Conservation (phyloP, 2,113 vertebrate species). For the Colinus virginianus region DNA sequence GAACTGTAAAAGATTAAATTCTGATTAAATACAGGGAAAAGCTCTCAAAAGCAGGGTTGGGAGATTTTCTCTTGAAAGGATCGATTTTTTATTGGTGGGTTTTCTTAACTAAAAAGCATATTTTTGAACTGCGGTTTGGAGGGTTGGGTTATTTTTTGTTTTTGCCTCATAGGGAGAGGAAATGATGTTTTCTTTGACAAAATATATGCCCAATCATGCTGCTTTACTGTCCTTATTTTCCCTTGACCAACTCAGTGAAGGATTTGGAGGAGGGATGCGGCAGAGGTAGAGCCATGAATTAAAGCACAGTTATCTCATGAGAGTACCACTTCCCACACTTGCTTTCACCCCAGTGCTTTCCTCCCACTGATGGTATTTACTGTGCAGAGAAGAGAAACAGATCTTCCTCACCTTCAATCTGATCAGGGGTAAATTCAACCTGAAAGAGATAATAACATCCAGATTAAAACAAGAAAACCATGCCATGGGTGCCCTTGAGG, state of each 20-base stretch:
- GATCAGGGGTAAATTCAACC: slow-evolving; percentile 88
- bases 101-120: not conserved
- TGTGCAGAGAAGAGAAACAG: not conserved
- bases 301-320: not conserved
- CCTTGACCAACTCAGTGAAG: not conserved
- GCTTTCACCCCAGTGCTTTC: not conserved
- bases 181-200: not conserved
- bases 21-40: not conserved
- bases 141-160: not conserved
- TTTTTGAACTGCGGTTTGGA: not conserved
- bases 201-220: not conserved
- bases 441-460: slow-evolving; percentile 56
- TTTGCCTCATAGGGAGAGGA: not conserved
- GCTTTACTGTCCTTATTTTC: not conserved
- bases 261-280: not conserved
- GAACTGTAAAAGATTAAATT: not conserved
- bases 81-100: not conserved
- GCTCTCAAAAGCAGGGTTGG: not conserved
- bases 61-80: not conserved
- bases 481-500: fast-evolving
- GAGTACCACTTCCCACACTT: not conserved
- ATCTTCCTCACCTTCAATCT: slow-evolving; percentile 85
- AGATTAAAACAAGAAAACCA: not conserved
- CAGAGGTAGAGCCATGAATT: not conserved
- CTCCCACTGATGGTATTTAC: not conserved